These are phyloP conservation scores for Pogonophryne albipinna DNA, from an alignment of 2,797 vertebrate genomes.

Conservation along the genomic window DNA sequence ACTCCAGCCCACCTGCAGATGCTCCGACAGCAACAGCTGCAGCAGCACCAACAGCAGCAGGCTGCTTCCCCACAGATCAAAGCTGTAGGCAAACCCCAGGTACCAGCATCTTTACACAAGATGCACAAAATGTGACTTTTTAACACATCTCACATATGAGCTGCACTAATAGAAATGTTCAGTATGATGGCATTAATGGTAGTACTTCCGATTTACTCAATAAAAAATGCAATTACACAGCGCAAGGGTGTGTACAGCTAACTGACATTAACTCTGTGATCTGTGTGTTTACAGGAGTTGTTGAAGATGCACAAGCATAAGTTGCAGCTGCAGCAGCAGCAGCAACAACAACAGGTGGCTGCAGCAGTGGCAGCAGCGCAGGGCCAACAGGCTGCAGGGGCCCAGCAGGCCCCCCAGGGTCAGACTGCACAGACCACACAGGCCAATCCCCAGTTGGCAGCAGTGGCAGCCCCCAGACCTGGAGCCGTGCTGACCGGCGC, in stretches of 20 bases:
- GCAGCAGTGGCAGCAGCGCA: slow-evolving; percentile 85
- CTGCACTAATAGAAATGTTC: not conserved
- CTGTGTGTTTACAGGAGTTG: slow-evolving; percentile 83
- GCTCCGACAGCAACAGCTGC: slow-evolving; percentile 89
- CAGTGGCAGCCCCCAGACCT: slow-evolving; percentile 89
- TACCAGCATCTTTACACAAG: slow-evolving; percentile 49
- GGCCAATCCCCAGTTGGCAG: slow-evolving; percentile 88
- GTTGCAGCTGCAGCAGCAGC: slow-evolving; percentile 90
- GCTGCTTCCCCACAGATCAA: slow-evolving; percentile 89
- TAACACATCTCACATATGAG: not conserved
- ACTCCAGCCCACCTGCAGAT: slow-evolving; percentile 88
- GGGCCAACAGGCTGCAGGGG: slow-evolving; percentile 83
- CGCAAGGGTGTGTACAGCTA: not conserved
- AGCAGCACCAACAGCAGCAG: slow-evolving; percentile 87
- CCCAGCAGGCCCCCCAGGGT: slow-evolving; percentile 86
- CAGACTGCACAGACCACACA: slow-evolving; percentile 85
- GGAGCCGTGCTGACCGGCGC: slow-evolving; percentile 90
- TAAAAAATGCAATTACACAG: not conserved
- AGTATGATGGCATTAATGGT: not conserved
- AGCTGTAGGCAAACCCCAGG: slow-evolving; percentile 89
- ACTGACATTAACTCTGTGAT: not conserved
- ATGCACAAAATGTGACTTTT: not conserved
- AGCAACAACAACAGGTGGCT: slow-evolving; percentile 78
- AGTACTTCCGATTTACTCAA: not conserved
- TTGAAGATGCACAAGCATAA: slow-evolving; percentile 95